Conservation (phyloP, 2,888 invertebrate genomes). For the Tetanocera ferruginea region DNA sequence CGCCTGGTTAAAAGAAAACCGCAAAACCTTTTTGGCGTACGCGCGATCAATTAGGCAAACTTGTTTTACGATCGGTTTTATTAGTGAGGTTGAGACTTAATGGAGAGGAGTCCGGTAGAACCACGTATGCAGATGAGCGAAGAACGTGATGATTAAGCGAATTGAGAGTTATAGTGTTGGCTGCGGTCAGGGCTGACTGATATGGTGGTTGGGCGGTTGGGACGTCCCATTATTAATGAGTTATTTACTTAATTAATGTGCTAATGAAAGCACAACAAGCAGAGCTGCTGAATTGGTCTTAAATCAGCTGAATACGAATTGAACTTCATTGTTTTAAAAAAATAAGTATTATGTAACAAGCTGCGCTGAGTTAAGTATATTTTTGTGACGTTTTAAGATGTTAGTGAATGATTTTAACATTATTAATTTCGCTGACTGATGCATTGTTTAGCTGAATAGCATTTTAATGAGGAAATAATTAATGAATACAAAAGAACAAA, state of each 20-base stretch:
- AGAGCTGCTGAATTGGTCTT: too few relatives aligned
- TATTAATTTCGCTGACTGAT: too few relatives aligned
- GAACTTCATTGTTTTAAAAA: too few relatives aligned
- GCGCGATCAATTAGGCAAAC: slow-evolving; percentile 69
- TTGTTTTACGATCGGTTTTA: slow-evolving; percentile 69
- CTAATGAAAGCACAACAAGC: too few relatives aligned
- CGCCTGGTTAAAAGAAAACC: slow-evolving; percentile 53
- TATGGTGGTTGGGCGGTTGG: neutral
- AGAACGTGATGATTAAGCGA: slow-evolving; percentile 32
- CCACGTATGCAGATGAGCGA: slow-evolving; percentile 7
- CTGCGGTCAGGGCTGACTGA: neutral
- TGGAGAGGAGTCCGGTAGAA: slow-evolving; percentile 25
- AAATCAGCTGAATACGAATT: too few relatives aligned
- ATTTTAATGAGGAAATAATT: too few relatives aligned
- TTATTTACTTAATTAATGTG: neutral
- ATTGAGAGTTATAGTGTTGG: slow-evolving; percentile 18
- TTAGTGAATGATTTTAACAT: too few relatives aligned
- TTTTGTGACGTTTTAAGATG: too few relatives aligned
- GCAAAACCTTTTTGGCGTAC: slow-evolving; percentile 61
- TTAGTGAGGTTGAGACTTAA: slow-evolving; percentile 51
- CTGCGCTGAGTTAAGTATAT: too few relatives aligned
- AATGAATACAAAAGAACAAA: too few relatives aligned
- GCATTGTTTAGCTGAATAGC: too few relatives aligned
- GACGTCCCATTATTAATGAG: neutral
- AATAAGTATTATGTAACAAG: too few relatives aligned